Conservation (phyloP, 2,888 invertebrate genomes). For the Heliconius ismenius region DNA sequence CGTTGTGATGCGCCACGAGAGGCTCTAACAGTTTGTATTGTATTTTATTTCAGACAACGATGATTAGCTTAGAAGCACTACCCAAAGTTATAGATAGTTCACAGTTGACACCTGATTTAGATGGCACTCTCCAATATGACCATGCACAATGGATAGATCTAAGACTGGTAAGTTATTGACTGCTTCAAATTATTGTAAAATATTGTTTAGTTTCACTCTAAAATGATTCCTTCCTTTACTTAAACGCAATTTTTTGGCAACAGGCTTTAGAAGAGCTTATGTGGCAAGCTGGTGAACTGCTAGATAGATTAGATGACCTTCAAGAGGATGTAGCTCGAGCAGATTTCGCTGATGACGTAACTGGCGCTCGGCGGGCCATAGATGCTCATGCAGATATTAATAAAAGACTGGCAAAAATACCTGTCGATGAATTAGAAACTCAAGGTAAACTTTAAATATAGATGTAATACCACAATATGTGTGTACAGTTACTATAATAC, state of each 20-base stretch:
- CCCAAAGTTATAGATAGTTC: slow-evolving; percentile 95
- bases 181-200: not conserved
- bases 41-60: slow-evolving; percentile 87
- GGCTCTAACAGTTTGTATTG: not conserved
- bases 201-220: not conserved
- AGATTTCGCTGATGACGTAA: slow-evolving; percentile 97
- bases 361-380: slow-evolving; percentile 93
- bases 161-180: slow-evolving; percentile 82
- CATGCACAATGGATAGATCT: slow-evolving; percentile 99
- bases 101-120: slow-evolving; percentile 96
- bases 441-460: slow-evolving; percentile 84
- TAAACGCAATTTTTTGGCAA: not conserved
- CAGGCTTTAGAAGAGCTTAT: slow-evolving; percentile 95
- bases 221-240: not conserved
- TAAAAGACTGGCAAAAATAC: slow-evolving; percentile 95
- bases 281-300: slow-evolving; percentile 96
- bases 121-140: slow-evolving; percentile 96
- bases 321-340: slow-evolving; percentile 96
- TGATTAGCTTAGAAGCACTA: slow-evolving; percentile 97
- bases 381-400: slow-evolving; percentile 97
- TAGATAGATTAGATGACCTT: slow-evolving; percentile 95
- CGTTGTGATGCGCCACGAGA: not conserved
- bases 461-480: not conserved
- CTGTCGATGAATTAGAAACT: slow-evolving; percentile 95
- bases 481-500: not conserved